Evolutionary conservation across 2,888 invertebrate species (phyloP).

Genomic region (Rhodophaea formosa): DNA sequence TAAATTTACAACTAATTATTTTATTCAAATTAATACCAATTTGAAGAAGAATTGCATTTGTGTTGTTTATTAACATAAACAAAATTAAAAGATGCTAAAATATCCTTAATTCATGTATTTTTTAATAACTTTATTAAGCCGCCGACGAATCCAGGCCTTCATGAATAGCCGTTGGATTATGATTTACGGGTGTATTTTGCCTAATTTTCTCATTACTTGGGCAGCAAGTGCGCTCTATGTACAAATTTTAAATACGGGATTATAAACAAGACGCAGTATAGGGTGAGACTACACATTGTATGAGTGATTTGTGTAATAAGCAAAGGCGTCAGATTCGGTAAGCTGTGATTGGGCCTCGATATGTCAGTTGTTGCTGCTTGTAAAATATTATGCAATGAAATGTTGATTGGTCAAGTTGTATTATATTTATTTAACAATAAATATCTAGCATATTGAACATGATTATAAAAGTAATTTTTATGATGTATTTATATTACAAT

Average conservation of each 20-base stretch:
- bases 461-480: no score
- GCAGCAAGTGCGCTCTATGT: constrained; percentile 36
- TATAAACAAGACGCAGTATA: constrained; percentile 20
- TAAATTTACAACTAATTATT: no score
- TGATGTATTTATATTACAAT: no score
- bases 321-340: background rate
- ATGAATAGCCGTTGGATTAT: constrained; percentile 26
- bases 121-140: constrained; percentile 4
- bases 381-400: no score
- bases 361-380: no score
- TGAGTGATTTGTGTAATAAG: background rate
- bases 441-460: no score
- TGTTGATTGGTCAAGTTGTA: no score
- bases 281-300: background rate
- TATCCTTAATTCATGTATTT: background rate
- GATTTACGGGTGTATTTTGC: constrained; percentile 34
- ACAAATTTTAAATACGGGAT: constrained; percentile 34
- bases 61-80: no score
- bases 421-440: no score
- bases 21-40: no score
- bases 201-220: constrained; percentile 35
- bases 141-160: constrained; percentile 7
- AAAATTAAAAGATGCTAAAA: background rate
- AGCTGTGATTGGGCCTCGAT: no score
- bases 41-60: no score